phyloP scores from a whole-genome alignment of 2,797 vertebrate genomes.

The Tokudaia tokunoshimensis region DNA sequence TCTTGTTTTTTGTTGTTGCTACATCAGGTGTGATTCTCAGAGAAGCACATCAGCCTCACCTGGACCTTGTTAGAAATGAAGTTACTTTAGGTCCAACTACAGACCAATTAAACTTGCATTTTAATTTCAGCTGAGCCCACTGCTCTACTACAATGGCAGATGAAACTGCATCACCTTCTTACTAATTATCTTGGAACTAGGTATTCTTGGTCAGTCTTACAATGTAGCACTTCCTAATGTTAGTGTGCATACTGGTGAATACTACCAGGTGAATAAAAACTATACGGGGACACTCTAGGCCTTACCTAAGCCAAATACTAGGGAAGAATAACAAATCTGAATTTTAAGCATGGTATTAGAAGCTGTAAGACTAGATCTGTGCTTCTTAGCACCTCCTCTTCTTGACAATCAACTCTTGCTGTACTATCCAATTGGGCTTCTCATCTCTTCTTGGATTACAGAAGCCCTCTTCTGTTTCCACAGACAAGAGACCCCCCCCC shows the following conservation, averaged over 20 bases:
- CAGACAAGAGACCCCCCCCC: background rate
- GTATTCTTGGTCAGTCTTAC: background rate
- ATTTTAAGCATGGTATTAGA: background rate
- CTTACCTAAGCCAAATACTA: background rate
- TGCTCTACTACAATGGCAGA: background rate
- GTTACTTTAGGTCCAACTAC: background rate
- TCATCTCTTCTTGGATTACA: slow-evolving; percentile 11
- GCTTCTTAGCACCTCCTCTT: background rate
- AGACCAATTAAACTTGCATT: background rate
- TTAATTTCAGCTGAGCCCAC: slow-evolving; percentile 44
- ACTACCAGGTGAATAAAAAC: slow-evolving; percentile 15
- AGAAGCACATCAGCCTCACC: background rate
- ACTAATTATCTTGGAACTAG: slow-evolving; percentile 17
- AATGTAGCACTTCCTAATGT: slow-evolving; percentile 5
- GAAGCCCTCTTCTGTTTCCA: background rate
- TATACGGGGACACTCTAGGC: background rate
- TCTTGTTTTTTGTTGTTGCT: background rate
- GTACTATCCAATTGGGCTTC: background rate
- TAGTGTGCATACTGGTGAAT: background rate
- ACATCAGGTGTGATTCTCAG: slow-evolving; percentile 23
- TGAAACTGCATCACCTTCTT: slow-evolving; percentile 19
- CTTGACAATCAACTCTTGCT: slow-evolving; percentile 23
- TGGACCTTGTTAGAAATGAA: slow-evolving; percentile 29
- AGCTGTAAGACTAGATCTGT: background rate
- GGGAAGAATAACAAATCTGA: slow-evolving; percentile 9